Evolutionary conservation across 2,797 vertebrate genomes (phyloP).

Genomic region (Sebastes hopkinsi): DNA sequence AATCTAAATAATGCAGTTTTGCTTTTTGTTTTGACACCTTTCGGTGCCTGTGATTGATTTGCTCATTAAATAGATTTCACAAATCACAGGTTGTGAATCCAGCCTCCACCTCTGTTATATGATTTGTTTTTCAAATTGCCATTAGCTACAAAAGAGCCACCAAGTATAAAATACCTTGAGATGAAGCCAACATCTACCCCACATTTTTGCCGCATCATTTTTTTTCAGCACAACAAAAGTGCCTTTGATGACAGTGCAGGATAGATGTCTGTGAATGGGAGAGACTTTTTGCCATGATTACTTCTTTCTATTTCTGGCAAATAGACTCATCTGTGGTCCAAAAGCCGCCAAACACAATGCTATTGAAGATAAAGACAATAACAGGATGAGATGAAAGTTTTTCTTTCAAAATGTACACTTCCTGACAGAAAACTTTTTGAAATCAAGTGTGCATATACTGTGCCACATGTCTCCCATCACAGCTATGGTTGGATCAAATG

Average conservation of each 20-base stretch:
- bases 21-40: background rate
- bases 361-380: background rate
- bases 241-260: background rate
- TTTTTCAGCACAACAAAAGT: background rate
- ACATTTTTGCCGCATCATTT: background rate
- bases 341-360: background rate
- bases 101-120: background rate
- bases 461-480: no score
- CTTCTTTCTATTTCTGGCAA: background rate
- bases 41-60: background rate
- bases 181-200: background rate
- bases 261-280: background rate
- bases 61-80: slow-evolving; percentile 3
- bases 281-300: background rate
- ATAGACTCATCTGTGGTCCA: background rate
- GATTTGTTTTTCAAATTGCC: background rate
- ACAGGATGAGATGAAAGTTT: background rate
- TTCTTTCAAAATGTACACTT: background rate
- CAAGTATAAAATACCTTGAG: background rate
- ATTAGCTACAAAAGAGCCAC: background rate
- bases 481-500: background rate
- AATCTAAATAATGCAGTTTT: background rate
- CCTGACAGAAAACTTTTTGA: background rate
- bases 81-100: background rate
- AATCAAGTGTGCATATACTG: background rate